These are phyloP conservation scores for Microchrysa polita DNA, from an alignment of 2,888 invertebrate species.

Conservation along the genomic window DNA sequence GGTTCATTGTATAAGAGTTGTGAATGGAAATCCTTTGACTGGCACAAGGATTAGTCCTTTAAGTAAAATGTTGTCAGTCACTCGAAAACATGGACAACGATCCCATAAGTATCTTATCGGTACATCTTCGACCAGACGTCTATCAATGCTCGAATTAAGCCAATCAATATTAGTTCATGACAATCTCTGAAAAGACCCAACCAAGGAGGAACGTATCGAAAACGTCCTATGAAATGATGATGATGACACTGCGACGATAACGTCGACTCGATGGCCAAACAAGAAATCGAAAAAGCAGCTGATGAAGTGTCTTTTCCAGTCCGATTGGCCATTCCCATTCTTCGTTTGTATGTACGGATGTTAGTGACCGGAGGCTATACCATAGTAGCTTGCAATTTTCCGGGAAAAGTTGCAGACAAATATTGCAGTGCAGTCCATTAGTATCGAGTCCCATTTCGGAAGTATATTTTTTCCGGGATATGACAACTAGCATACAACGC, in stretches of 20 bases:
- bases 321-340: not conserved
- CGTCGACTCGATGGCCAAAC: slow-evolving; percentile 7
- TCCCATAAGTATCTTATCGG: too few relatives aligned
- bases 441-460: slow-evolving; percentile 6
- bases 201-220: not conserved
- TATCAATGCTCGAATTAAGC: not conserved
- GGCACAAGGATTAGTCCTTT: too few relatives aligned
- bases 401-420: slow-evolving; percentile 35
- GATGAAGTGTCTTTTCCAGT: slow-evolving; percentile 5
- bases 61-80: too few relatives aligned
- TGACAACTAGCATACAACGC: slow-evolving; percentile 9
- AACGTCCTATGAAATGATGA: not conserved
- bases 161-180: not conserved
- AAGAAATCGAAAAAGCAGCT: not conserved
- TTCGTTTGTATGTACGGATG: too few relatives aligned
- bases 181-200: not conserved
- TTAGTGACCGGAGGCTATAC: not conserved
- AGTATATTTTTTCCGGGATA: not conserved
- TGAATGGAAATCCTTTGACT: too few relatives aligned
- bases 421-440: slow-evolving; percentile 39
- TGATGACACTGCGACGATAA: not conserved
- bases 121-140: too few relatives aligned
- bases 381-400: slow-evolving; percentile 21
- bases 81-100: too few relatives aligned
- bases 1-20: too few relatives aligned